Percentiles rank a stretch among this genome's conserved stretches.
Evolutionary conservation across 2,797 vertebrate species (phyloP).

Genomic region (Pygocentrus nattereri): DNA sequence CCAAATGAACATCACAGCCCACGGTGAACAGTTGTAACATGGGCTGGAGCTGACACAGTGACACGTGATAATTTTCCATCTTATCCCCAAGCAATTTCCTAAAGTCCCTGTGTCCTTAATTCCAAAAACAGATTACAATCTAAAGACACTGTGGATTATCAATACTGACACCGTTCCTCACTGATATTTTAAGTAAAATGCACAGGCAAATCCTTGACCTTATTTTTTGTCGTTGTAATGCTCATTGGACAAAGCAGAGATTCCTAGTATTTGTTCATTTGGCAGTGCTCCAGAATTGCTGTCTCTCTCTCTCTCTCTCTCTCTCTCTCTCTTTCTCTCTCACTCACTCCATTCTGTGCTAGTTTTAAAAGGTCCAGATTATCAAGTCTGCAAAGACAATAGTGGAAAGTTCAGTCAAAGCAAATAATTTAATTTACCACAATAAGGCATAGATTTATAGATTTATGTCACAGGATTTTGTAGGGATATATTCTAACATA

Average conservation of each 20-base stretch:
- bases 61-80: slow-evolving; percentile 43
- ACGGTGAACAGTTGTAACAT: slow-evolving; percentile 31
- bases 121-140: slow-evolving; percentile 50
- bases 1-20: slow-evolving; percentile 39
- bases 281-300: background rate
- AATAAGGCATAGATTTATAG: background rate
- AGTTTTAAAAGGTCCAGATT: background rate
- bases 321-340: background rate
- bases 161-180: slow-evolving; percentile 32
- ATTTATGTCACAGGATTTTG: background rate
- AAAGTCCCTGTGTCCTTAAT: slow-evolving; percentile 48
- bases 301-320: background rate
- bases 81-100: slow-evolving; percentile 42
- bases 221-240: slow-evolving; percentile 43
- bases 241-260: slow-evolving; percentile 12
- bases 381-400: background rate
- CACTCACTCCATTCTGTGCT: background rate
- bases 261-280: slow-evolving; percentile 2
- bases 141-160: slow-evolving; percentile 47
- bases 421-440: background rate
- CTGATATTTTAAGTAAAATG: slow-evolving; percentile 39
- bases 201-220: slow-evolving; percentile 50
- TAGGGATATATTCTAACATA: background rate
- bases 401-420: background rate
- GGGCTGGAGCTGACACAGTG: slow-evolving; percentile 40